Conservation (phyloP, 2,113 vertebrate genomes). For the Rynchops niger region DNA sequence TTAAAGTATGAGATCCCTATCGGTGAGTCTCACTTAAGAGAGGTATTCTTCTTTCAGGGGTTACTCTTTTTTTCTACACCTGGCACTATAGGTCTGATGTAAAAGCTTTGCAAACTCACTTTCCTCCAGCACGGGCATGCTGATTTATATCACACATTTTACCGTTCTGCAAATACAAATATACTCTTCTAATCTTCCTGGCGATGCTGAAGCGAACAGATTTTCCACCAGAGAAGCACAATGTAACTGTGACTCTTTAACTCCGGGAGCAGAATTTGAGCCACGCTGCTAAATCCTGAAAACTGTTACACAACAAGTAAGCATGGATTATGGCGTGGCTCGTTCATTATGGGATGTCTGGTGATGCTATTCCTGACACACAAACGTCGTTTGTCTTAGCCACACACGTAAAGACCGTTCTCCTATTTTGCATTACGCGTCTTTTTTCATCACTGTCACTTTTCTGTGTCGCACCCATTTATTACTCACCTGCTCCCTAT, state of each 20-base stretch:
- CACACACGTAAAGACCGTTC: neutral
- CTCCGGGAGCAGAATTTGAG: neutral
- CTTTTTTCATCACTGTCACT: neutral
- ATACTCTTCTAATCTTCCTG: neutral
- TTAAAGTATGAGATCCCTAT: neutral
- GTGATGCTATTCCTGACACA: slow-evolving; percentile 14
- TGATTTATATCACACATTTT: neutral
- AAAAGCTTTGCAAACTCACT: neutral
- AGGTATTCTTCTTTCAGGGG: neutral
- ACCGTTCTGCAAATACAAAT: neutral
- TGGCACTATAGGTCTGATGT: neutral
- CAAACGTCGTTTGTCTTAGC: neutral
- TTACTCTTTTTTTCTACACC: neutral
- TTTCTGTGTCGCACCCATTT: neutral
- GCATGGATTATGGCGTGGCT: slow-evolving; percentile 72
- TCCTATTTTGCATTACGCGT: neutral
- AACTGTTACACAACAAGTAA: slow-evolving; percentile 80
- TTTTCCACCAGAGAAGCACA: neutral
- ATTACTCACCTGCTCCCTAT: neutral
- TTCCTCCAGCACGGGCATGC: neutral
- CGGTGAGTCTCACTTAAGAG: neutral
- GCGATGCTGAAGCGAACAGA: neutral
- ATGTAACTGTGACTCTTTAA: neutral
- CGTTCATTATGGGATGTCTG: slow-evolving; percentile 20
- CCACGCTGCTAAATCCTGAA: slow-evolving; percentile 46